Percentiles rank a stretch among this genome's conserved stretches.
Evolutionary conservation across 2,888 invertebrate species (phyloP).

Genomic region (Meteorus colon): DNA sequence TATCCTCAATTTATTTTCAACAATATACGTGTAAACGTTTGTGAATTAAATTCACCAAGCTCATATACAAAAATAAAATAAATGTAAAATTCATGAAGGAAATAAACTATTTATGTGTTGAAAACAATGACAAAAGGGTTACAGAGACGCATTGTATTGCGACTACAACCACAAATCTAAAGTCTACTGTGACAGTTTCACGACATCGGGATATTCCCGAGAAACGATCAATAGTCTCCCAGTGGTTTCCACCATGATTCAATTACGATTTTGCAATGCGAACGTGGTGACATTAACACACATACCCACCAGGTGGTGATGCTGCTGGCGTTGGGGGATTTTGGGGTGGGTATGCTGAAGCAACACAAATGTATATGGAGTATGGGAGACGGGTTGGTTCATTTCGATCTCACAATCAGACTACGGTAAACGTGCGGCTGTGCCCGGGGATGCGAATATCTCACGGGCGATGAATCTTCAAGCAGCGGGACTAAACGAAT

Average conservation of each 20-base stretch:
- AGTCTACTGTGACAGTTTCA: constrained; percentile 30
- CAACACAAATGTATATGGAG: background rate
- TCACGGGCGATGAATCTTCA: constrained; percentile 56
- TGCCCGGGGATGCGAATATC: constrained; percentile 44
- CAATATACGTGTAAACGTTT: background rate
- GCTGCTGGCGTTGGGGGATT: background rate
- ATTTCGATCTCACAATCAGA: constrained; percentile 40
- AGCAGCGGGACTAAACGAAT: constrained; percentile 47
- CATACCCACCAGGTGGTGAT: constrained; percentile 12
- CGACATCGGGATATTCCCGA: constrained; percentile 37
- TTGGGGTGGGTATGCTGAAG: background rate
- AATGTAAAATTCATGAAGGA: background rate
- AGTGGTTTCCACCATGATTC: constrained; percentile 57
- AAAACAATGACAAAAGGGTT: background rate
- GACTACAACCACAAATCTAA: constrained; percentile 13
- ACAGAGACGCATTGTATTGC: background rate
- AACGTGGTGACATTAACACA: constrained; percentile 56
- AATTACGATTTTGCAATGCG: constrained; percentile 57
- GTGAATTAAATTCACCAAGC: background rate
- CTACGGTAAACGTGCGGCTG: constrained; percentile 38
- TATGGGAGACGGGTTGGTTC: constrained; percentile 14
- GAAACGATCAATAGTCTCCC: constrained; percentile 57
- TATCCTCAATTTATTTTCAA: background rate
- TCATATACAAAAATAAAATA: background rate
- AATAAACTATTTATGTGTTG: background rate